Evolutionary conservation across 2,113 vertebrate genomes (phyloP), one percentile per base, ranked within the genome.

Genomic region (Damaliscus lunatus): DNA sequence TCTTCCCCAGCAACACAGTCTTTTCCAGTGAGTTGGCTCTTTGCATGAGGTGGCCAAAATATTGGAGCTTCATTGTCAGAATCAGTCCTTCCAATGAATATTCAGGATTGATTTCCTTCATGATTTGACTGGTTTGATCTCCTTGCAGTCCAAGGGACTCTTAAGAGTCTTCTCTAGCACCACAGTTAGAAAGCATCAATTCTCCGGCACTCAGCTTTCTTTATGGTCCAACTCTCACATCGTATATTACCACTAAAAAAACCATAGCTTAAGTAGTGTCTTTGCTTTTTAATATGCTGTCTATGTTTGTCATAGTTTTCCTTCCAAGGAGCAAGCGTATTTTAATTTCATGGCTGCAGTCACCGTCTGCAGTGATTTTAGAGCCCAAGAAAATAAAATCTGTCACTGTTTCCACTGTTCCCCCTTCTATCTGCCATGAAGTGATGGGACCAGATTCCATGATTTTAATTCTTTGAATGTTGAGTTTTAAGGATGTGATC

Each of bases 131-230:
- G 19, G 36, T 74, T 74, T 40, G 71, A 40, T 74, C 19, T 36
- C n/a, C 29, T 74, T 74, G 36, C n/a, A 74, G 21, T 40, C 10
- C 71, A 43, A 74, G 21, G 21, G 36, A 43, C 36, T 40, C 71
- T 74, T 40, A 74, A 74, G 36, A 74, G 21, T 74, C 21, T 23
- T 40, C 36, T 74, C 21, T 3, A 25, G 71, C 36, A 13, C 21
- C 36, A 40, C 11, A 74, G 71, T 43, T 74, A 6, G 11, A 74
- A 74, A 74, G 71, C 21, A 74, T 43, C 71, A 43, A 40, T 43
- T 43, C 21, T 74, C 23, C 1, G 0, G 17, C 14, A 40, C n/a
- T 74, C 21, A 7, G 36, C 71, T 40, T 74, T 43, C 3, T 14
- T 43, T 74, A 40, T 40, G 9, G 11, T 43, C 71, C 71, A 40